Evolutionary conservation across 2,797 vertebrate genomes (phyloP).

Genomic region (Lateolabrax maculatus): DNA sequence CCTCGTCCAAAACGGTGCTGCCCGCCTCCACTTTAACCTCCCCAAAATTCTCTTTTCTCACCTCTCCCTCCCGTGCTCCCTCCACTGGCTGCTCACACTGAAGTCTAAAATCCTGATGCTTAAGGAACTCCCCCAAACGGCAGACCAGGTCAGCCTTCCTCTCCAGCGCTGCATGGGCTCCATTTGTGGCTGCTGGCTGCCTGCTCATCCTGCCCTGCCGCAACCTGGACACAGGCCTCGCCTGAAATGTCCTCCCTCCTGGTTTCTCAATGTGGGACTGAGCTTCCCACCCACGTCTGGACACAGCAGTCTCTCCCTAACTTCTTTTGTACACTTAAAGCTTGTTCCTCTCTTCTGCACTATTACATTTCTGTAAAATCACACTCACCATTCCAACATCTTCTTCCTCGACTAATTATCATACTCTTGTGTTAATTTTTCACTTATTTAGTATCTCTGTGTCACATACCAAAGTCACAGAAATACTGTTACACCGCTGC

Average conservation of each 20-base stretch:
- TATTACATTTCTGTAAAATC: conserved; percentile 3
- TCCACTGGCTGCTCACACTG: conserved; percentile 32
- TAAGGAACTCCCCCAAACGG: conserved; percentile 12
- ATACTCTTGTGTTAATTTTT: neutral
- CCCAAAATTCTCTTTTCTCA: conserved; percentile 25
- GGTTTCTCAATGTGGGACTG: conserved; percentile 23
- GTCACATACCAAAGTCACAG: neutral
- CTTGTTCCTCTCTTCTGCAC: neutral
- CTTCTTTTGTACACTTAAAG: neutral
- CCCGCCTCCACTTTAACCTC: conserved; percentile 10
- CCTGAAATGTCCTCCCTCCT: conserved; percentile 32
- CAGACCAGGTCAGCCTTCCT: conserved; percentile 23
- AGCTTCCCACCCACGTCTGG: conserved; percentile 24
- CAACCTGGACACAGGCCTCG: conserved; percentile 29
- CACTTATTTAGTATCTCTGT: neutral
- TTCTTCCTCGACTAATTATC: neutral
- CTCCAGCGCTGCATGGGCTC: neutral
- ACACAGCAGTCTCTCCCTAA: conserved; percentile 19
- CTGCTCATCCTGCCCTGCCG: conserved; percentile 14
- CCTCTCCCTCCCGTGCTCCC: conserved; percentile 33
- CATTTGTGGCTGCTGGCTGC: neutral
- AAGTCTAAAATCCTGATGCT: conserved; percentile 16
- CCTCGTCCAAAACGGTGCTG: conserved; percentile 31
- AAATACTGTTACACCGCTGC: neutral
- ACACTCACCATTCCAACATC: neutral